These are phyloP conservation scores for Ambastaia sidthimunki DNA, from an alignment of 2,797 vertebrate species.

Conservation along the genomic window DNA sequence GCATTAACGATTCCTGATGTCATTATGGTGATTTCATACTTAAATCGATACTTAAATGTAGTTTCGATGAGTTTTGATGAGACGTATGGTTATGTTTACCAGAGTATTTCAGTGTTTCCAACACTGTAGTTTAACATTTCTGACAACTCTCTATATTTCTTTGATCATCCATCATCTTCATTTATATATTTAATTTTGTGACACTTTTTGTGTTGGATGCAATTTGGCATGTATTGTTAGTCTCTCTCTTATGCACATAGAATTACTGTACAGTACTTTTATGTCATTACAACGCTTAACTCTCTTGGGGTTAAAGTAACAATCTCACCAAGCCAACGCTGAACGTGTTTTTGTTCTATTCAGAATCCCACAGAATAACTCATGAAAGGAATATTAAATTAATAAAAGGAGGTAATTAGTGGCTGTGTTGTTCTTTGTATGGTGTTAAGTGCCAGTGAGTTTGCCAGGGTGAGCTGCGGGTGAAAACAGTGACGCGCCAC, in stretches of 20 bases:
- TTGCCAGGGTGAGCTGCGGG: slow-evolving; percentile 36
- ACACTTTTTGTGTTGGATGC: background rate
- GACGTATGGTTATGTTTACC: background rate
- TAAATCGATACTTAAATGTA: slow-evolving; percentile 14
- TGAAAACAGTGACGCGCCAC: slow-evolving; percentile 26
- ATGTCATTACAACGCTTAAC: slow-evolving; percentile 45
- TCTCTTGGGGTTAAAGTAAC: slow-evolving; percentile 51
- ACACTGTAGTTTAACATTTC: slow-evolving; percentile 14
- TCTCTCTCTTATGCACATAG: background rate
- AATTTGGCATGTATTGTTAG: slow-evolving; percentile 4
- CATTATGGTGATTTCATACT: background rate
- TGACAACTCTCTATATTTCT: background rate
- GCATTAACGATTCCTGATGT: slow-evolving; percentile 9
- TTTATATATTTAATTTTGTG: background rate
- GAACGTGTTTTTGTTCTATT: slow-evolving; percentile 48
- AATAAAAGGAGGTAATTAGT: slow-evolving; percentile 46
- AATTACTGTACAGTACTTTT: slow-evolving; percentile 1
- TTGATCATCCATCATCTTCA: background rate
- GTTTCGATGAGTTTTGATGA: slow-evolving; percentile 14
- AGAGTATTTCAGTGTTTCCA: background rate
- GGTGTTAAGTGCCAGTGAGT: slow-evolving; percentile 40
- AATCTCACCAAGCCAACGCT: slow-evolving; percentile 45
- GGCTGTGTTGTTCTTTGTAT: slow-evolving; percentile 39
- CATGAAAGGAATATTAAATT: slow-evolving; percentile 50
- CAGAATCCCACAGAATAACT: slow-evolving; percentile 47